These are phyloP conservation scores for Sarcophilus harrisii DNA, from an alignment of 2,797 vertebrate species.

Conservation along the genomic window DNA sequence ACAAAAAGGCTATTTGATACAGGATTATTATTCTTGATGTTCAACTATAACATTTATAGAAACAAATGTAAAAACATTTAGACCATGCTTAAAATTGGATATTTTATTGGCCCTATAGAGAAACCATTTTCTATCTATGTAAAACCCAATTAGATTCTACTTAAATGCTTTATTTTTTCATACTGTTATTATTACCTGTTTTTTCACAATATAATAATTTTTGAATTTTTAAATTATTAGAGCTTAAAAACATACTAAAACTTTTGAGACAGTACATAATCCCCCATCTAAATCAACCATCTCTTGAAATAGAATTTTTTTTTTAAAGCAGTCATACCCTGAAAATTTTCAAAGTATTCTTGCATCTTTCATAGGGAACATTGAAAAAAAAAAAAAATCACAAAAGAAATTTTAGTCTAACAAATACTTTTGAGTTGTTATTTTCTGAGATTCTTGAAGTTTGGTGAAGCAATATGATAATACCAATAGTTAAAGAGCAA, in stretches of 20 bases:
- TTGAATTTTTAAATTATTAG: not conserved
- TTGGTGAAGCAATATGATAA: not conserved
- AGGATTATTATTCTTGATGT: not conserved
- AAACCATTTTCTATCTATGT: not conserved
- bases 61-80: not conserved
- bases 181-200: not conserved
- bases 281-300: not conserved
- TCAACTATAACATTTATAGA: not conserved
- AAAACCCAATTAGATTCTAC: not conserved
- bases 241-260: not conserved
- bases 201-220: not conserved
- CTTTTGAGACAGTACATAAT: not conserved
- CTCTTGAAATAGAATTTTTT: not conserved
- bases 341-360: conserved; percentile 11
- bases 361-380: not conserved
- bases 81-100: not conserved
- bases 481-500: not conserved
- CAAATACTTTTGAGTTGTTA: not conserved
- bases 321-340: not conserved
- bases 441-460: conserved; percentile 5
- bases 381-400: not conserved
- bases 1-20: not conserved
- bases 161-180: not conserved
- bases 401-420: not conserved
- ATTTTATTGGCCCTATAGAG: not conserved